Evolutionary conservation across 1,140 invertebrate species (phyloP), one percentile per base, ranked within the genome.

Genomic region (Neomicropteryx cornuta): DNA sequence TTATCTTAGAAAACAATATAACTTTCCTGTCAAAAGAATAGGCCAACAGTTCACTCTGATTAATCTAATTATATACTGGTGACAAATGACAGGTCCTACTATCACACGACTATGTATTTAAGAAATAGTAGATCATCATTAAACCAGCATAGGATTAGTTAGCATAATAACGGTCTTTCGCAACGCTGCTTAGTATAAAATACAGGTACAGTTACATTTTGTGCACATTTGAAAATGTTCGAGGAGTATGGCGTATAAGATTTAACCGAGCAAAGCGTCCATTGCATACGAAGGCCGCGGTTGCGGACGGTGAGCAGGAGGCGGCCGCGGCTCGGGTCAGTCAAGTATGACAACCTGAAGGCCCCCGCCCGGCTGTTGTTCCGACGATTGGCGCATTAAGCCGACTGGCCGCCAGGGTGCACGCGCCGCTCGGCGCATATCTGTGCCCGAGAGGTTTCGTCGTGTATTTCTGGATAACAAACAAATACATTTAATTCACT

Each of bases 341-440:
- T 81, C 77, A 50, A 79, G 68, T 58, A 80, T 77, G 35, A 81
- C 77, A 42, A 79, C 76, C 69, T 77, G 77, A 53, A 59, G 53
- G 33, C 40, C 29, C 37, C 39, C 41, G 48, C 47, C 32, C 45
- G 64, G 63, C 52, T 56, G 50, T 41, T 48, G 46, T 35, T 49
- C 34, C 20, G 36, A 44, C 16, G 29, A 34, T 33, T 35, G 27
- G 18, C 33, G 47, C 41, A n/a, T n/a, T n/a, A n/a, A 51, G 41
- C 68, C 67, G 50, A 83, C 61, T 56, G 75, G 73, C 51, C 83
- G 75, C 87, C 89, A 93, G 4, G 91, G 92, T 52, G 92, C 90
- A 33, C 92, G 79, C 17, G 90, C 91, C 22, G 88, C 83, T 52
- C 89, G 74, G 52, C 89, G 73, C 51, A 95, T 68, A 57, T 95